Evolutionary conservation across 2,888 invertebrate species (phyloP).

Genomic region (Acanthosepion pharaonis): DNA sequence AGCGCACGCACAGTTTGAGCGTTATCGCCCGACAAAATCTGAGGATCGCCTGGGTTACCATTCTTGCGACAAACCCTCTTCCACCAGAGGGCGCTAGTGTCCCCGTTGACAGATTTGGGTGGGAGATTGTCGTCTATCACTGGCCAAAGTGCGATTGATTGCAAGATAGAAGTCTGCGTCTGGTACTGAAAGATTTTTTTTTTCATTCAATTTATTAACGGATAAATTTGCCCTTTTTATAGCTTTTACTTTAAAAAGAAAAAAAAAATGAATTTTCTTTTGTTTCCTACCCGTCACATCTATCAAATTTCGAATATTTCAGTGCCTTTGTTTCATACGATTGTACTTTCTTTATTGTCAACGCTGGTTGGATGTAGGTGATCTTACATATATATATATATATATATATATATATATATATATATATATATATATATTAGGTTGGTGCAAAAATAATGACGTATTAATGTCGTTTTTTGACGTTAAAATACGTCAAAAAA

Average conservation of each 20-base stretch:
- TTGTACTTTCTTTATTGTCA: background rate
- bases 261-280: background rate
- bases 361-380: background rate
- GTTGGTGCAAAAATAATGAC: no score
- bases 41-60: background rate
- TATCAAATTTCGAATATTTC: background rate
- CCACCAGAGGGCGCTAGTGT: slow-evolving; percentile 8
- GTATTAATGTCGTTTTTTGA: no score
- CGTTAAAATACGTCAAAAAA: no score
- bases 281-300: background rate
- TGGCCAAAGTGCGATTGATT: slow-evolving; percentile 33
- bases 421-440: no score
- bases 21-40: background rate
- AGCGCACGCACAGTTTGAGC: background rate
- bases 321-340: background rate
- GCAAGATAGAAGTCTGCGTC: background rate
- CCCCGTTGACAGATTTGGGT: background rate
- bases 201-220: background rate
- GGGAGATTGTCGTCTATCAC: slow-evolving; percentile 16
- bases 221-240: background rate
- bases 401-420: background rate
- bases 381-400: background rate
- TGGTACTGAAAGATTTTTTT: background rate
- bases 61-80: background rate
- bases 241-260: background rate